Conservation (phyloP, 2,888 invertebrate species). For the Tetragonula carbonaria region DNA sequence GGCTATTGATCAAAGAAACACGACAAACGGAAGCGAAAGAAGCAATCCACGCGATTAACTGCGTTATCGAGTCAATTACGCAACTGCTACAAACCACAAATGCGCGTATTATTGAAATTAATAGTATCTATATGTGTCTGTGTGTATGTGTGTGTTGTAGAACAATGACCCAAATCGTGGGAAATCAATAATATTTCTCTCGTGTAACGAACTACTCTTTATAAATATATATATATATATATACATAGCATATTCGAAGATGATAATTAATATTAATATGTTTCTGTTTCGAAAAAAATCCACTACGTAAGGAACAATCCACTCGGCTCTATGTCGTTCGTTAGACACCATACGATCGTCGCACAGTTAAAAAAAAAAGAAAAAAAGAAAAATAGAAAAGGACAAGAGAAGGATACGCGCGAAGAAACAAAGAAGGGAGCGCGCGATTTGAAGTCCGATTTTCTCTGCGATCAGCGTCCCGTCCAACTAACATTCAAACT, state of each 20-base stretch:
- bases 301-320: background rate
- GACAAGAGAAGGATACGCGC: no score
- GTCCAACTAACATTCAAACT: constrained; percentile 31
- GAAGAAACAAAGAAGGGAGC: background rate
- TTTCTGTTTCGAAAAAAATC: no score
- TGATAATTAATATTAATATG: no score
- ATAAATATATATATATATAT: background rate
- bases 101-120: constrained; percentile 15
- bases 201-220: background rate
- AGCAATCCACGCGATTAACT: constrained; percentile 45
- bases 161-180: background rate
- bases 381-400: background rate
- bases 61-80: constrained; percentile 4
- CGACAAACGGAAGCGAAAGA: constrained; percentile 13
- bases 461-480: constrained; percentile 31
- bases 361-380: background rate
- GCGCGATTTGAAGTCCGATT: constrained; percentile 23
- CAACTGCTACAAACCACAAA: background rate
- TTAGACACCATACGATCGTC: background rate
- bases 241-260: no score
- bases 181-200: constrained; percentile 9
- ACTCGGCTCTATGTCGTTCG: background rate
- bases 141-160: background rate
- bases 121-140: background rate
- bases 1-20: constrained; percentile 24